Evolutionary conservation across 2,888 invertebrate genomes (phyloP), one percentile per base, ranked within the genome.

Genomic region (Calameuta pallipes): DNA sequence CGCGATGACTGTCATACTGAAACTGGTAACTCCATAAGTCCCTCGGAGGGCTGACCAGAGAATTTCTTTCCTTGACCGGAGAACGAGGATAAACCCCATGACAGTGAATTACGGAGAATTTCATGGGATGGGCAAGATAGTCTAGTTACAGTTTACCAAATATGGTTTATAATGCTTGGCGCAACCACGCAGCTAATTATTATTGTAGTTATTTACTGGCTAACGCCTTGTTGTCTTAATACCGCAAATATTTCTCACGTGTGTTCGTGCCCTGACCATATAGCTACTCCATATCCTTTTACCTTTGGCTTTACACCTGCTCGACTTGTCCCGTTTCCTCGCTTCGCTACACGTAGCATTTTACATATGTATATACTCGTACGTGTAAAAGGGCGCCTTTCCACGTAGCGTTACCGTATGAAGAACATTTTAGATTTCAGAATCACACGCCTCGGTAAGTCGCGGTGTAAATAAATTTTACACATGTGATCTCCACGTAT

Each of bases 121-220:
- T 37, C 23, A 33, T 13, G 23, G n/a, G 30, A 74, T 4, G 34
- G 74, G n/a, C 34, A 74, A 37, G 36, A 36, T 34, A 74, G 74
- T 36, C 34, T 37, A 37, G 74, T 74, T 74, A 36, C 74, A 2
- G 56, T 34, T 74, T 34, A 30, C 74, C 74, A n/a, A 74, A 74
- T 74, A 74, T 74, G 74, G 74, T 34, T 30, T 74, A 74, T 74
- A 74, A 74, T 36, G 56, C 74, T 30, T 3, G 36, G n/a, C 11
- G 36, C 74, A 34, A 34, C n/a, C 23, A 56, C 35, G 30, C 23
- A 33, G 74, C 74, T 74, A 74, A 74, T 74, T 74, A 74, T 74
- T 35, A 74, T 36, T 30, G 34, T 36, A 36, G 74, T 74, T 74
- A 33, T 23, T 74, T 74, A 74, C 74, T 35, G 74, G 33, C 74